phyloP scores from a whole-genome alignment of 1,140 invertebrate species.

The Cotesia glomerata region DNA sequence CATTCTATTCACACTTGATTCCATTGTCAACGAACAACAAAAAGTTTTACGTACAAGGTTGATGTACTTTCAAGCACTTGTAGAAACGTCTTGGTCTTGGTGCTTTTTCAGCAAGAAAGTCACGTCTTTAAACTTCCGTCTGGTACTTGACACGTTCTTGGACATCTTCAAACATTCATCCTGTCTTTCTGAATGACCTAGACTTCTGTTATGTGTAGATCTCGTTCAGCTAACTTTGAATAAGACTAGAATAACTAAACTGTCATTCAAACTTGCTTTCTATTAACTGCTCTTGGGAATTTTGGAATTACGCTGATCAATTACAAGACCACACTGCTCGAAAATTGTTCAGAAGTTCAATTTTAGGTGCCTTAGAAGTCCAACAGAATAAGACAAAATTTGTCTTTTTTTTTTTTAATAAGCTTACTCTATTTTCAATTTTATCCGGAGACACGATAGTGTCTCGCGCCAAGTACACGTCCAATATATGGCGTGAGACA shows the following conservation, averaged over 20 bases:
- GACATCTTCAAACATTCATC: constrained; percentile 16
- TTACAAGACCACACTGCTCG: too few relatives aligned
- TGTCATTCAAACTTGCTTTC: neutral
- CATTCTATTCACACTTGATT: neutral
- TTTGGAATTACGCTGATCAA: neutral
- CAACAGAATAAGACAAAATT: too few relatives aligned
- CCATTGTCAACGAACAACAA: neutral
- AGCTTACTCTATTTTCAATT: too few relatives aligned
- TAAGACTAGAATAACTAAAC: neutral
- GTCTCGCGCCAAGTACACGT: too few relatives aligned
- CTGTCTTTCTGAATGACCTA: constrained; percentile 22
- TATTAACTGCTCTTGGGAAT: neutral
- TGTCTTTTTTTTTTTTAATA: too few relatives aligned
- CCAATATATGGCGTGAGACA: too few relatives aligned
- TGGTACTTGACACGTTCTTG: constrained; percentile 22
- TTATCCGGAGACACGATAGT: too few relatives aligned
- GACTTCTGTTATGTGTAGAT: neutral
- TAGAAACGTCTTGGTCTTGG: neutral
- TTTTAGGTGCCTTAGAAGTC: too few relatives aligned
- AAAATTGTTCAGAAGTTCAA: too few relatives aligned
- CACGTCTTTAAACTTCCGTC: constrained; percentile 18
- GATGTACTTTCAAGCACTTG: constrained; percentile 4
- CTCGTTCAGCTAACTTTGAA: neutral
- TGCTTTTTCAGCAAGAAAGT: constrained; percentile 19
- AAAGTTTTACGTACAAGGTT: constrained; percentile 8